These are phyloP conservation scores for Lochmaea crataegi DNA, from an alignment of 2,888 invertebrate species.

Conservation along the genomic window DNA sequence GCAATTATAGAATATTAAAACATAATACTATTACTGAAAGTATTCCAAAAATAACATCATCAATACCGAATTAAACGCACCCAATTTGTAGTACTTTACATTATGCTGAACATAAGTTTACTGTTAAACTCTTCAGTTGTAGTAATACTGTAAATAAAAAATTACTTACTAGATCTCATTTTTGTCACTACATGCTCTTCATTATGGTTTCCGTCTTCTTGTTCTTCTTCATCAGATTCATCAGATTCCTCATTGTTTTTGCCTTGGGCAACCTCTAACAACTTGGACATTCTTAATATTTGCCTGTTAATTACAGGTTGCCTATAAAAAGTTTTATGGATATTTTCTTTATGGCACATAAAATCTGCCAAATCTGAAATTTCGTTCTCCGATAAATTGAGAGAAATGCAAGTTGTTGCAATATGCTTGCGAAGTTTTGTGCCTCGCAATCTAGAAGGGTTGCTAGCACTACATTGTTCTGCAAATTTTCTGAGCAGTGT, in stretches of 20 bases:
- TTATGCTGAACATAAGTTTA: background rate
- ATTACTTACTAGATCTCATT: conserved; percentile 21
- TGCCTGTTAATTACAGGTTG: conserved; percentile 46
- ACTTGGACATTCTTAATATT: conserved; percentile 46
- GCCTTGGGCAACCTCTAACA: conserved; percentile 47
- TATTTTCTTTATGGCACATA: conserved; percentile 51
- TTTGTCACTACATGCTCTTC: background rate
- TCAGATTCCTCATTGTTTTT: conserved; percentile 9
- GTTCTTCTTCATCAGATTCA: background rate
- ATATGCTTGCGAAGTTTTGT: conserved; percentile 49
- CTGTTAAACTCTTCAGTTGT: background rate
- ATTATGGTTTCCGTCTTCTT: background rate
- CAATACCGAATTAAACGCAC: background rate
- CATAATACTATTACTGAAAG: background rate
- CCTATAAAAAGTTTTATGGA: conserved; percentile 50
- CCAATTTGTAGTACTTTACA: background rate
- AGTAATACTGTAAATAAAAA: background rate
- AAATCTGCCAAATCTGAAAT: conserved; percentile 49
- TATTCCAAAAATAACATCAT: background rate
- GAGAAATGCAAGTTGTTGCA: conserved; percentile 47
- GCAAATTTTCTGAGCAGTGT: conserved; percentile 44
- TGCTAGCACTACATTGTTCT: conserved; percentile 44
- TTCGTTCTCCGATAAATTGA: conserved; percentile 47
- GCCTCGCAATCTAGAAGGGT: conserved; percentile 44
- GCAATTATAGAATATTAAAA: too few relatives aligned